phyloP scores from a whole-genome alignment of 2,113 vertebrate species.

The Eulemur macaco region DNA sequence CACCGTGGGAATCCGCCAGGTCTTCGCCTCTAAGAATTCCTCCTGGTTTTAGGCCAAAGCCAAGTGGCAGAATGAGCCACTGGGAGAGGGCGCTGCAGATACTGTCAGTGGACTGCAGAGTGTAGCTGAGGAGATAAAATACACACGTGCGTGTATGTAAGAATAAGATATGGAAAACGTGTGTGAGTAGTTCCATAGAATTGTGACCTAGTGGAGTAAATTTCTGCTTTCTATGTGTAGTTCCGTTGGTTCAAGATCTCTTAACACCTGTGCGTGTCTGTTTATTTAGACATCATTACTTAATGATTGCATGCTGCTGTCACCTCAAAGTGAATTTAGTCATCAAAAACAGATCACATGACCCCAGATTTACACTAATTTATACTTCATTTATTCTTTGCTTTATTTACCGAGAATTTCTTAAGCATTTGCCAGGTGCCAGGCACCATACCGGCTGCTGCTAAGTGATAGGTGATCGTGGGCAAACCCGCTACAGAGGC shows the following conservation, averaged over 20 bases:
- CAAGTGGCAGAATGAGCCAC: not conserved
- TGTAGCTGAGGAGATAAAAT: not conserved
- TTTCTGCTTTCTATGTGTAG: not conserved
- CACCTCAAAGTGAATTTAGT: not conserved
- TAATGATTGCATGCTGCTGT: not conserved
- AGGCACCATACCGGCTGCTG: not conserved
- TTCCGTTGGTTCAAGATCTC: not conserved
- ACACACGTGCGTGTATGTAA: too few relatives aligned
- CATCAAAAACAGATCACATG: not conserved
- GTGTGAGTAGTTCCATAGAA: not conserved
- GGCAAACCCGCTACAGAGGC: not conserved
- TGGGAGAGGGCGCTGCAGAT: not conserved
- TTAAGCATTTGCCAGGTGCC: not conserved
- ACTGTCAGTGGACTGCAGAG: not conserved
- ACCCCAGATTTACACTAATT: not conserved
- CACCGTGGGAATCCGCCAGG: not conserved
- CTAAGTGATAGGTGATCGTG: not conserved
- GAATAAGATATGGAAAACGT: not conserved
- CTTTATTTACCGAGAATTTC: not conserved
- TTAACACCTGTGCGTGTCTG: not conserved
- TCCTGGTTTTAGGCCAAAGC: conserved; percentile 24
- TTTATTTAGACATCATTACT: not conserved
- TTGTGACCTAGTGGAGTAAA: not conserved
- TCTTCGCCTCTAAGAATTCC: conserved; percentile 41
- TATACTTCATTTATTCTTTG: not conserved